Evolutionary conservation across 2,888 invertebrate genomes (phyloP), one percentile per base, ranked within the genome.

Genomic region (Meta bourneti): DNA sequence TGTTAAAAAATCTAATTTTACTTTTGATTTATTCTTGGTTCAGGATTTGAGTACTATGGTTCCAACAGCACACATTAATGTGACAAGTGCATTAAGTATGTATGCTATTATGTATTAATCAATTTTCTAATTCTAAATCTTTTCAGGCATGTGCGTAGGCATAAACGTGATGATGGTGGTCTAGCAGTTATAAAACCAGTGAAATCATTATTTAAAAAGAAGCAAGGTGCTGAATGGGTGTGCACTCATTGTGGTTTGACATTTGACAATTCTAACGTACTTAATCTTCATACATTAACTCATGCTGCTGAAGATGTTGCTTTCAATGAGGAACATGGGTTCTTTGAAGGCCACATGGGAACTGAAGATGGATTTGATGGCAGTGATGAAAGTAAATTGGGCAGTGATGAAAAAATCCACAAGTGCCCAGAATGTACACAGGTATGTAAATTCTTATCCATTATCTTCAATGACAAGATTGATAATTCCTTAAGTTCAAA

Each of bases 211-310:
- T 94, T 94, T 93, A 94, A 94, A 90, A 94, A 94, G 93, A 94
- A 94, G 89, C 94, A 93, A 90, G 94, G 94, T 88, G 85, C 94
- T 94, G 93, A 94, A 94, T 93, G 93, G 95, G 95, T 94, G 94
- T 95, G 94, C 94, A 95, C 88, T 93, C 95, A 93, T 93, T 95
- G 95, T 93, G 94, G 94, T 89, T 94, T 95, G 82, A 94, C 94
- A 11, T 95, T 95, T 93, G 94, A 95, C 93, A 95, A 95, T 91
- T 93, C 94, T 49, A 95, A 94, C 78, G 94, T 96, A 9, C 95
- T 96, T 16, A 95, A 95, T 94, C 94, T 96, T 49, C 96, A 96
- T 94, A 95, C 95, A 0, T 94, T 96, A 34, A 95, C 95, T 6
- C 96, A 96, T 93, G 95, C 95, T 34, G 95, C 95, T 5, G 95